A percentile compares a stretch with the other conserved stretches of the same genome.
phyloP scores from a whole-genome alignment of 2,888 invertebrate species.

The Ctenicera cuprea region DNA sequence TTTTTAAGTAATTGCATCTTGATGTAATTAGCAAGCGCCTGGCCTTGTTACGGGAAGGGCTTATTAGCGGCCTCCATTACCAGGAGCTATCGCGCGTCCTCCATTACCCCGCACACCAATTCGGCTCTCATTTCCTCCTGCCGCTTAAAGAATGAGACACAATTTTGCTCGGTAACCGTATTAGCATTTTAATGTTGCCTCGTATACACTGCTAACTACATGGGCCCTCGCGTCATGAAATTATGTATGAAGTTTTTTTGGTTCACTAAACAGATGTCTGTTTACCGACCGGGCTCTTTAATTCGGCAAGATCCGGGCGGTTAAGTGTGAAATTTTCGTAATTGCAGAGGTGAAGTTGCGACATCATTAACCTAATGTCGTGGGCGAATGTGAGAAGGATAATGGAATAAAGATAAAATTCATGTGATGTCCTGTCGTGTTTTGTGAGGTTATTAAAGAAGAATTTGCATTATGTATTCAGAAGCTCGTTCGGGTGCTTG shows the following conservation, averaged over 20 bases:
- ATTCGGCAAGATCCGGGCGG: constrained; percentile 22
- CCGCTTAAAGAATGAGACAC: constrained; percentile 60
- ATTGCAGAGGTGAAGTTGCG: constrained; percentile 26
- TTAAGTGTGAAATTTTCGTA: constrained; percentile 34
- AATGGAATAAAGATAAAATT: constrained; percentile 39
- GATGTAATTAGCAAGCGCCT: constrained; percentile 44
- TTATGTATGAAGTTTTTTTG: constrained; percentile 61
- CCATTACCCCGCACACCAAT: constrained; percentile 50
- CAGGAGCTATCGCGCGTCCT: constrained; percentile 44
- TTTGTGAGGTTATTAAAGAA: constrained; percentile 37
- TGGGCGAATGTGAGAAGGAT: constrained; percentile 1
- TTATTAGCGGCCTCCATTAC: constrained; percentile 50
- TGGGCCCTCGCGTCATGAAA: constrained; percentile 60
- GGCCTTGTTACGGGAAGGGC: constrained; percentile 45
- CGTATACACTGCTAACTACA: constrained; percentile 62
- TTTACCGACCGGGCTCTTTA: constrained; percentile 38
- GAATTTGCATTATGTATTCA: constrained; percentile 45
- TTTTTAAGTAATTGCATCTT: constrained; percentile 48
- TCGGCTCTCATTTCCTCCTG: constrained; percentile 55
- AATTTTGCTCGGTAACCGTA: constrained; percentile 62
- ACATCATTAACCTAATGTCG: constrained; percentile 33
- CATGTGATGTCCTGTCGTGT: constrained; percentile 37
- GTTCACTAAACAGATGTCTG: constrained; percentile 59
- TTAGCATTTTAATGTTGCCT: constrained; percentile 66
- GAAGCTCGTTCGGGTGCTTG: constrained; percentile 32